Base-by-base conservation (phyloP, 1,140 invertebrate species). In the Planococcus citri region DNA sequence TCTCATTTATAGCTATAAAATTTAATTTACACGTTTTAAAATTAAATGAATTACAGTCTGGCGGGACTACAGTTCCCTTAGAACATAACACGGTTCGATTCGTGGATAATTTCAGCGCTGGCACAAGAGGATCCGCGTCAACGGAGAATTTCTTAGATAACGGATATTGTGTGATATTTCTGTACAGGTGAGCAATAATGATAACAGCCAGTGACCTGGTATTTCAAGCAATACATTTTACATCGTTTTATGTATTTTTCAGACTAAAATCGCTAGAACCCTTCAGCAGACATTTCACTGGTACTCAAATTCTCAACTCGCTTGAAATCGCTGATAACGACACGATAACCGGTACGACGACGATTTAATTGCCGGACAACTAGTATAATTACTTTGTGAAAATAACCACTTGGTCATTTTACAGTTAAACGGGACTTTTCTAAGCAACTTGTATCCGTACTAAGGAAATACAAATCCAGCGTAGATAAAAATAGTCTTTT, bases 31-130 rank as follows among this genome's bases (percentile, higher is more conserved):
- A 70, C 61, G 72, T 27, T 38, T 64, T 33, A 20, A 67, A 72
- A 24, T 72, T 37, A 27, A 68, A 72, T 72, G 71, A 37, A 74
- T 81, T 82, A 17, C 77, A 91, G 90, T 97, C 94, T 74, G 95
- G 95, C 22, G 96, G 96, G 29, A 98, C 96, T 21, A 96, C 91
- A 25, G 92, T 98, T 1, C 96, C 96, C 0, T 79, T 99, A 61
- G 97, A 99, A 77, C 90, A 94, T 75, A 95, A 96, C 75, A 97
- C 95, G 3, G 96, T 99, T 0, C 83, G 97, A 64, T 99, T 92
- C 80, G 92, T 99, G 58, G 96, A 99, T 76, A 99, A 99, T 82
- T 99, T 99, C 79, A 98, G 95, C 79, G 90, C 92, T 17, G 97
- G 97, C 38, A 96, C 88, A 0, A 83, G 97, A 74, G 97, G 97